Evolutionary conservation across 2,888 invertebrate genomes (phyloP).

Genomic region (Auanema sp.): DNA sequence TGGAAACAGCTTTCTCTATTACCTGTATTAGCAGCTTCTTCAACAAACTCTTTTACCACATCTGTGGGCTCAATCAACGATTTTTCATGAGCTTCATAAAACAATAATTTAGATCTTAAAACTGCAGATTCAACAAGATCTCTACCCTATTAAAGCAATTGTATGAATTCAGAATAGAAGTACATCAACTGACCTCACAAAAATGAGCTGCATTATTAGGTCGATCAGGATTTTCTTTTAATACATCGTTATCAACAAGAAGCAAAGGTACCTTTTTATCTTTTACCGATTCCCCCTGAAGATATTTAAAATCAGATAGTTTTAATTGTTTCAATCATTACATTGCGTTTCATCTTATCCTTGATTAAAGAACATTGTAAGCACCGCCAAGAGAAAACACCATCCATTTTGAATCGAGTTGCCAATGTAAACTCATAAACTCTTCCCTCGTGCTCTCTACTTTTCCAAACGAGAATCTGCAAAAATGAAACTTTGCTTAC

Average conservation of each 20-base stretch:
- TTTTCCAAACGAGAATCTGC: constrained; percentile 20
- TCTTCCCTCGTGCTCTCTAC: constrained; percentile 8
- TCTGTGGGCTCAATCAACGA: constrained; percentile 4
- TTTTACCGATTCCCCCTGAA: background rate
- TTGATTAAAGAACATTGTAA: constrained; percentile 15
- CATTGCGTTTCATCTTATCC: constrained; percentile 14
- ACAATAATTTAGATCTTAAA: constrained; percentile 18
- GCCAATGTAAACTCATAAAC: constrained; percentile 22
- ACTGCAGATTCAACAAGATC: constrained; percentile 19
- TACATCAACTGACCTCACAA: constrained; percentile 14
- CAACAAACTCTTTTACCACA: constrained; percentile 7
- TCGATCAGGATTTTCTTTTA: constrained; percentile 20
- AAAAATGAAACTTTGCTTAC: background rate
- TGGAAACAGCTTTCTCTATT: background rate
- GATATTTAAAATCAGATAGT: background rate
- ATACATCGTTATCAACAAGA: constrained; percentile 19
- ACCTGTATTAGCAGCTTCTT: constrained; percentile 11
- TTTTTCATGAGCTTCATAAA: constrained; percentile 16
- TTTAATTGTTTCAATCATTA: background rate
- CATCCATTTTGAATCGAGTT: constrained; percentile 16
- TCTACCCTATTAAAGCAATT: constrained; percentile 13
- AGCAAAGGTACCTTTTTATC: constrained; percentile 21
- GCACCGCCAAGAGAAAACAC: constrained; percentile 19
- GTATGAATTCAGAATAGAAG: background rate
- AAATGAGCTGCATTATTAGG: constrained; percentile 19